Conservation (phyloP, 2,888 invertebrate species). For the Trissolcus japonicus region DNA sequence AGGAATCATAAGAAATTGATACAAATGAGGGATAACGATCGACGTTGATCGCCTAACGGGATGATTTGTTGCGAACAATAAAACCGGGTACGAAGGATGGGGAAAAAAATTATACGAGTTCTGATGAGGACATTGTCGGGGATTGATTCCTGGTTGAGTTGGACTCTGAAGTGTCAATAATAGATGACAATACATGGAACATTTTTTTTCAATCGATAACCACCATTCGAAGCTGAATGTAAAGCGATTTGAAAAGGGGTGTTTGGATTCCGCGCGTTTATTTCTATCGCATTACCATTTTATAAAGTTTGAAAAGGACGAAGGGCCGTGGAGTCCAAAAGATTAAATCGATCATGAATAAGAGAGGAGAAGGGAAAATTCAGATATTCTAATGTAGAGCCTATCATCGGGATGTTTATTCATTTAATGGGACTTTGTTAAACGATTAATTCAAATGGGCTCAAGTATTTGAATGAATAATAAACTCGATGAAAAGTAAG, state of each 20-base stretch:
- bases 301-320: no score
- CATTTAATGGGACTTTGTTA: not conserved
- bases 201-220: not conserved
- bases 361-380: not conserved
- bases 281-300: no score
- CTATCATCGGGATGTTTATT: not conserved
- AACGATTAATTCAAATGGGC: no score
- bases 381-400: not conserved
- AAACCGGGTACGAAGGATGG: not conserved
- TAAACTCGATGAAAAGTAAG: no score
- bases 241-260: conserved; percentile 1
- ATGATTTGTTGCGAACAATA: not conserved
- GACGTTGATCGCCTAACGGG: no score
- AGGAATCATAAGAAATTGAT: no score
- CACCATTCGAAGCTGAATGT: conserved; percentile 1
- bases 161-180: not conserved
- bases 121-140: not conserved
- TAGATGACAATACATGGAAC: conserved; percentile 1
- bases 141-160: not conserved
- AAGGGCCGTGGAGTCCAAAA: no score
- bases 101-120: not conserved
- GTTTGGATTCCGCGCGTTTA: not conserved
- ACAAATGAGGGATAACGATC: no score
- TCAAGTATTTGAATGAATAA: no score
- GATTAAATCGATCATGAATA: no score